A percentile compares a stretch with the other conserved stretches of the same genome.
Evolutionary conservation across 2,888 invertebrate species (phyloP).

Genomic region (Lasioglossum pauxillum): DNA sequence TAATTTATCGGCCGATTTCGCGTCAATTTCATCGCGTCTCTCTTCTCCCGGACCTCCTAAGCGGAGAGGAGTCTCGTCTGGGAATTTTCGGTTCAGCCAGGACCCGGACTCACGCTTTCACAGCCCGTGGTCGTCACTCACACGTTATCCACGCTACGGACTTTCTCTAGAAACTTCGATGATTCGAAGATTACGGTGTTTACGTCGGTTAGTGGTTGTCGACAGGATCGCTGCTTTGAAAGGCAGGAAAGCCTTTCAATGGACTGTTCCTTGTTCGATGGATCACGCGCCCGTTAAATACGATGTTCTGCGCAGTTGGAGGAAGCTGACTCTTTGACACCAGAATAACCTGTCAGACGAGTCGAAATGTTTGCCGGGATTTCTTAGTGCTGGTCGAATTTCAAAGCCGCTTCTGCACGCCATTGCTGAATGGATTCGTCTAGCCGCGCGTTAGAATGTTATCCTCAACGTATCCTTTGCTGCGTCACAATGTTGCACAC

Average conservation of each 20-base stretch:
- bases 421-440: not conserved
- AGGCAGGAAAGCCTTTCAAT: not conserved
- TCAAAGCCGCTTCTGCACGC: not conserved
- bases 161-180: conserved; percentile 26
- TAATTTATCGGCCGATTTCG: conserved; percentile 53
- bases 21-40: conserved; percentile 12
- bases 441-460: not conserved
- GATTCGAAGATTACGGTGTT: conserved; percentile 14
- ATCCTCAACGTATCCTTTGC: not conserved
- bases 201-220: conserved; percentile 10
- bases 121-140: not conserved
- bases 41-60: not conserved
- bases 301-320: not conserved
- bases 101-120: conserved; percentile 18
- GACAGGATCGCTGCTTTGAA: not conserved
- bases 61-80: not conserved
- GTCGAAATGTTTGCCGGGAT: not conserved
- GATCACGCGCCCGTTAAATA: not conserved
- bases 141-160: not conserved
- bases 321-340: not conserved
- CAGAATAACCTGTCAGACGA: not conserved
- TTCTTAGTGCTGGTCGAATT: not conserved
- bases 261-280: not conserved
- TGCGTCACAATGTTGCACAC: not conserved
- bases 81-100: conserved; percentile 26